Base-by-base conservation (phyloP, 2,797 vertebrate genomes). In the Selene dorsalis region DNA sequence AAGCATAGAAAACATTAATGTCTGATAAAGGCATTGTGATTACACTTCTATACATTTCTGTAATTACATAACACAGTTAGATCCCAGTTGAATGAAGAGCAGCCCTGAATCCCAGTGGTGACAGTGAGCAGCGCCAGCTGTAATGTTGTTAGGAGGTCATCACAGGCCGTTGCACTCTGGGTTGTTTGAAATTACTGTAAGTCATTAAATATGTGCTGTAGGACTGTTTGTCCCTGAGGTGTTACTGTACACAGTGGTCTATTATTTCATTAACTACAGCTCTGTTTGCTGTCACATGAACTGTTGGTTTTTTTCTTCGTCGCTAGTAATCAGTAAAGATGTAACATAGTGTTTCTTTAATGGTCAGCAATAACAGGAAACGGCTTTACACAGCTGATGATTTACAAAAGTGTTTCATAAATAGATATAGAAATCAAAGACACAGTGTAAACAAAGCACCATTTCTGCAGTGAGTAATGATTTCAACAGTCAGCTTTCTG, bases 351-450 rank as follows among this genome's bases (percentile, higher is more conserved):
- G 32, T 13, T 20, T 60, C 4, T 61, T 64, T 26, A 52, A 71
- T 63, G 28, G 3, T 62, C 7, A 53, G 32, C 38, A 69, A 55
- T 41, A 48, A 65, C 56, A 58, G 32, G n/a, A 70, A 62, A 64
- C 28, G 41, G 41, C 50, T 75, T 26, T 10, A 72, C 16, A 69
- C 4, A 57, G 43, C 22, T 58, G 62, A 69, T 79, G 60, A 85
- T 81, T 84, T 72, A 56, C 48, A 74, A 84, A 75, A 77, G 58
- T 30, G 62, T 30, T 73, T 72, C 52, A 82, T 72, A 78, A 90
- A 82, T 65, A 76, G 3, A 14, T 17, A 14, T 17, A 48, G 1
- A 11, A 77, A 35, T 43, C 66, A 32, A 47, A 22, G 0, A 0
- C 5, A 58, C 16, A 43, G 4, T 61, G 43, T 73, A 30, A 65